Evolutionary conservation across 2,113 vertebrate species (phyloP), one percentile per base, ranked within the genome.

Genomic region (Cettia cetti): DNA sequence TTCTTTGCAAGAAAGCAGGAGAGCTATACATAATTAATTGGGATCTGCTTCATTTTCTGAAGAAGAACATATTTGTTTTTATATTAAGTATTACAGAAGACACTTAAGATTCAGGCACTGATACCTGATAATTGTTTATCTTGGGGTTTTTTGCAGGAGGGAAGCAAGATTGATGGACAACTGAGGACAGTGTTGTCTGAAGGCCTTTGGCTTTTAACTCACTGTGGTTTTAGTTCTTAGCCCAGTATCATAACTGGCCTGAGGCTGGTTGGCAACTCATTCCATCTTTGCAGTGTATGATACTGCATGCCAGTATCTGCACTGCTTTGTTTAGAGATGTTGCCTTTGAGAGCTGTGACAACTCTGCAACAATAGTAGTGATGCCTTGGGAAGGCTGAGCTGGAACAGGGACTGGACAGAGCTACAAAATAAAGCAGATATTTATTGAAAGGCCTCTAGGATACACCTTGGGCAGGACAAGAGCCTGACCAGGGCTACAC

Each of bases 11-110:
- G 92, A 84, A 91, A 91, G 83, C 64, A 80, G 86, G 77, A 93
- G 84, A 91, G 94, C 85, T 94, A 91, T 91, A 94, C 86, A 91
- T 95, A 97, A 96, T 96, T 96, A 97, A 96, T 92, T 94, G 95
- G 76, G 81, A 93, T 94, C 94, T 95, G 91, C 96, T 96, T 96
- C 88, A 89, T 97, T 97, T 96, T 97, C 94, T 96, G 87, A 94
- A 93, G 80, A 71, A 90, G 91, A 92, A 89, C 86, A 77, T 93
- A 96, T 94, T 96, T 96, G 90, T 24, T 97, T 95, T 93, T 94
- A 96, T 82, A 96, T 94, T 95, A 95, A 96, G 91, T 95, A 84
- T 92, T 93, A 95, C 88, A 93, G 75, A 96, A 91, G 77, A 94
- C 88, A 79, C 71, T 96, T 95, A 95, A 96, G 92, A 97, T 94